These are phyloP conservation scores for Drosophila anomelani DNA, from an alignment of 2,888 invertebrate genomes.

Conservation along the genomic window DNA sequence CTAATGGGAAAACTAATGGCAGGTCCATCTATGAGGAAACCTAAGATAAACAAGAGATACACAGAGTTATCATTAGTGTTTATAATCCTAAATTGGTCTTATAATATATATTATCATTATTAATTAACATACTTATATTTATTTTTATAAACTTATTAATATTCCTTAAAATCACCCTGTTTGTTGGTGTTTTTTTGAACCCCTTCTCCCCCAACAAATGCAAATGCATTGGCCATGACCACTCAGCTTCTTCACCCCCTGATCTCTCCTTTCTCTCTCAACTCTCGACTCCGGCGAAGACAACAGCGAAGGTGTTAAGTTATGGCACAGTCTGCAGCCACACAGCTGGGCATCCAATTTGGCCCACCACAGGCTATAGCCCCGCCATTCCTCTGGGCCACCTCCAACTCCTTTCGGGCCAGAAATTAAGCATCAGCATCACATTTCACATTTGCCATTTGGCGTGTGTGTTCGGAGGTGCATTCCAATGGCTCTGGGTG, in stretches of 20 bases:
- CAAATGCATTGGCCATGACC: constrained; percentile 11
- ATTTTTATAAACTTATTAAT: too few species aligned
- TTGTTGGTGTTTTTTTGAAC: background rate
- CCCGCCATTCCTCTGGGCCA: constrained; percentile 2
- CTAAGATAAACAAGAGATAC: background rate
- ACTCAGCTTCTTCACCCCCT: background rate
- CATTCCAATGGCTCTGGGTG: constrained; percentile 55
- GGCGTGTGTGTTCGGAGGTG: constrained; percentile 41
- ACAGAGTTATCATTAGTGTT: background rate
- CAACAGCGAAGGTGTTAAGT: constrained; percentile 75
- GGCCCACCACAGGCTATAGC: constrained; percentile 51
- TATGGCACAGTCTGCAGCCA: constrained; percentile 71
- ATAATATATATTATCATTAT: too few species aligned
- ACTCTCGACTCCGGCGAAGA: constrained; percentile 52
- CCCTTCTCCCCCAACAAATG: background rate
- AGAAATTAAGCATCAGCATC: constrained; percentile 74
- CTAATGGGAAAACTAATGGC: constrained; percentile 1
- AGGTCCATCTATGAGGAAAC: background rate
- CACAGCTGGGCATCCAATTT: constrained; percentile 79
- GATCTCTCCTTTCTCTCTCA: background rate
- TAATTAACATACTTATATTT: too few species aligned
- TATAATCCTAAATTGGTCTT: too few species aligned
- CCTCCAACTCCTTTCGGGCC: constrained; percentile 42
- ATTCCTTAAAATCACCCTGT: constrained; percentile 2
- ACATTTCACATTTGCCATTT: constrained; percentile 64